A percentile compares a stretch with the other conserved stretches of the same genome.
Evolutionary conservation across 2,888 invertebrate species (phyloP).

Genomic region (Epicampocera succincta): DNA sequence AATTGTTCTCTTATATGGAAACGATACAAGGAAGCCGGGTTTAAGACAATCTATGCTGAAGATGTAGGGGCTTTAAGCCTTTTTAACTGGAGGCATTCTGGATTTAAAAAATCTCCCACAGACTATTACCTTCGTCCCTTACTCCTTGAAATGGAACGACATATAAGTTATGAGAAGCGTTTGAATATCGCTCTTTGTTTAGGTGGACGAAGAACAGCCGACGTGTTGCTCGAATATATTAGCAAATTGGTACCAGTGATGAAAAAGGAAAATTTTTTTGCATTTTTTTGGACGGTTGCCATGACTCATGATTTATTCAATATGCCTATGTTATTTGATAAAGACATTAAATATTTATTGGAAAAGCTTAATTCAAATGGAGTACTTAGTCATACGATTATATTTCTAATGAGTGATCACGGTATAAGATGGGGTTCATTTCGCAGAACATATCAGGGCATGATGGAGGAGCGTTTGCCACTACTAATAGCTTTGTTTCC

Average conservation of each 20-base stretch:
- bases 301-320: constrained; percentile 93
- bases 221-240: constrained; percentile 88
- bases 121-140: constrained; percentile 92
- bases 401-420: constrained; percentile 93
- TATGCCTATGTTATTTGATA: constrained; percentile 89
- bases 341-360: constrained; percentile 75
- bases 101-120: constrained; percentile 90
- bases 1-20: constrained; percentile 93
- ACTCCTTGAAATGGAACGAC: constrained; percentile 86
- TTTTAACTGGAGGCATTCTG: constrained; percentile 90
- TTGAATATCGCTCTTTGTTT: constrained; percentile 77
- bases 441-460: constrained; percentile 90
- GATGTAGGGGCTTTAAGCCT: constrained; percentile 90
- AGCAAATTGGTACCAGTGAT: constrained; percentile 85
- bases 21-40: constrained; percentile 87
- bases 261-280: constrained; percentile 86
- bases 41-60: constrained; percentile 90
- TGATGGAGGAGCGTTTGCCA: constrained; percentile 93
- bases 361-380: constrained; percentile 70
- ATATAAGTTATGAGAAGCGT: constrained; percentile 84
- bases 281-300: constrained; percentile 92
- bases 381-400: constrained; percentile 85
- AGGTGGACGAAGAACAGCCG: constrained; percentile 84
- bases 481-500: constrained; percentile 89
- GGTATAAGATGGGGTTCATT: constrained; percentile 94